phyloP scores from a whole-genome alignment of 2,888 invertebrate species.

The Maniola hyperantus region DNA sequence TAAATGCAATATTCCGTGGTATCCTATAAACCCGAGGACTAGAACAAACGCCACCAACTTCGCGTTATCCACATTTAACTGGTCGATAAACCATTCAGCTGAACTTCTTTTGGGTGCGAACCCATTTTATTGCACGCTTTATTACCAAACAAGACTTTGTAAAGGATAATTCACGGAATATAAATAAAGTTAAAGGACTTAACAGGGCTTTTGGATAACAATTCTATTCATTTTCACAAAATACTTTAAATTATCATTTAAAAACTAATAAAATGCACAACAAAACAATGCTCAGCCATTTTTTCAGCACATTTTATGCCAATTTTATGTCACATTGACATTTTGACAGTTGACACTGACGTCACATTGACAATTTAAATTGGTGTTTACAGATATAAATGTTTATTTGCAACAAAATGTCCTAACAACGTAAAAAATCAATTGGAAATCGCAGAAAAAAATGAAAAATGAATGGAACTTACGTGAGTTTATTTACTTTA shows the following conservation, averaged over 20 bases:
- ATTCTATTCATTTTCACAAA: not conserved
- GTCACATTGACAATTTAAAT: not conserved
- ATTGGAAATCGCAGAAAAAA: not conserved
- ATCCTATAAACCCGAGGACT: conserved; percentile 92
- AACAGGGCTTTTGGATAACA: not conserved
- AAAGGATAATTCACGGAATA: not conserved
- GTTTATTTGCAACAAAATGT: no score
- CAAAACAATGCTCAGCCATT: conserved; percentile 14
- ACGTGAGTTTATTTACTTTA: no score
- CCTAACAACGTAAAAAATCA: no score
- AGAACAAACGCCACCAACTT: conserved; percentile 92
- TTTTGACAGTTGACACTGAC: not conserved
- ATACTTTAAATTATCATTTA: not conserved
- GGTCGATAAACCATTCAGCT: conserved; percentile 91
- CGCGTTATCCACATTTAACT: conserved; percentile 94
- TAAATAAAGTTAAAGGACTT: not conserved
- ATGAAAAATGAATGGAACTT: no score
- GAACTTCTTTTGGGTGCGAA: conserved; percentile 78
- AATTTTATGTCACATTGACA: no score
- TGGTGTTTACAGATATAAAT: not conserved
- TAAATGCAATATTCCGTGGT: conserved; percentile 94
- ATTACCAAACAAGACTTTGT: not conserved
- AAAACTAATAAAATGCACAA: conserved; percentile 2
- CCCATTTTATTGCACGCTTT: conserved; percentile 51
- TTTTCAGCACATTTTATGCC: conserved; percentile 2